Percentiles rank a stretch among this genome's conserved stretches.
Evolutionary conservation across 2,888 invertebrate genomes (phyloP).

Genomic region (Pristionchus fissidentatus): DNA sequence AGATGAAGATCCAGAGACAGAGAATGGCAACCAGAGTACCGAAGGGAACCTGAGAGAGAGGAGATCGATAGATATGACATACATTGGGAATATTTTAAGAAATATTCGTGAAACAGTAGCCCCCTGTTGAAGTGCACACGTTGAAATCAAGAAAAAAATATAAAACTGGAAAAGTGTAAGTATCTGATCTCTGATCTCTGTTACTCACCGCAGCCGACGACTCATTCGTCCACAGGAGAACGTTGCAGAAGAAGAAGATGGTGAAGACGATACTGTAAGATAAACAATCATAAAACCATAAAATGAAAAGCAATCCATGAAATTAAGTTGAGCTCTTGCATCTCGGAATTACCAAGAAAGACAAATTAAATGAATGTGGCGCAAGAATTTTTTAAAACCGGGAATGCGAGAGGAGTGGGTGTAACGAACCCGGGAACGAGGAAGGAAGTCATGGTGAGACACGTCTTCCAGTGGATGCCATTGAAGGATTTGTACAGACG

Average conservation of each 20-base stretch:
- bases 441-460: conserved; percentile 94
- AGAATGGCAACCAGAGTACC: conserved; percentile 92
- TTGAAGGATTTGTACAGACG: conserved; percentile 96
- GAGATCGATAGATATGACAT: not conserved
- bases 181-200: too few species aligned
- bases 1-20: conserved; percentile 97
- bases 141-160: not conserved
- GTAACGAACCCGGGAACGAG: conserved; percentile 93
- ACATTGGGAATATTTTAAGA: too few species aligned
- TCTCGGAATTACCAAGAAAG: too few species aligned
- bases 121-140: not conserved
- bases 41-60: conserved; percentile 92
- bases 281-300: too few species aligned
- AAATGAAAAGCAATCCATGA: too few species aligned
- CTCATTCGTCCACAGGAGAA: conserved; percentile 93
- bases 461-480: conserved; percentile 98
- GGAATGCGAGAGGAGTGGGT: not conserved
- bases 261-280: conserved; percentile 88
- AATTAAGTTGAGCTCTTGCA: too few species aligned
- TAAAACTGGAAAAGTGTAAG: not conserved
- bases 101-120: not conserved
- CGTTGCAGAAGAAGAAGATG: conserved; percentile 96
- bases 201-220: conserved; percentile 87
- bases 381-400: too few species aligned
- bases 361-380: too few species aligned